phyloP scores from a whole-genome alignment of 2,113 vertebrate species.

The rabbit (Oryctolagus cuniculus) region mOryCun1.1 NC_091447.1:59476001-59476500 shows the following conservation, averaged over 20 bases:
- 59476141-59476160: too few relatives aligned
- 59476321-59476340: slow-evolving; percentile 26
- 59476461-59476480: fast-evolving
- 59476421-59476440: fast-evolving
- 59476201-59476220: fast-evolving
- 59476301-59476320: fast-evolving
- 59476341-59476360: background rate
- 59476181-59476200: too few relatives aligned
- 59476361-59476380: background rate
- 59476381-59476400: too few relatives aligned
- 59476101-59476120: too few relatives aligned
- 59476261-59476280: background rate
- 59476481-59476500: background rate
- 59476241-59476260: fast-evolving
- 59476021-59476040: too few relatives aligned
- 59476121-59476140: background rate
- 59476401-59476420: background rate
- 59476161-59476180: background rate
- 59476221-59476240: slow-evolving; percentile 56
- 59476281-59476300: background rate
- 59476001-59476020: too few relatives aligned
- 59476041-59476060: too few relatives aligned
- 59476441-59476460: background rate
- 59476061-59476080: too few relatives aligned
- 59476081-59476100: too few relatives aligned